Conservation (phyloP, 1,140 invertebrate species). For the Homarus americanus region DNA sequence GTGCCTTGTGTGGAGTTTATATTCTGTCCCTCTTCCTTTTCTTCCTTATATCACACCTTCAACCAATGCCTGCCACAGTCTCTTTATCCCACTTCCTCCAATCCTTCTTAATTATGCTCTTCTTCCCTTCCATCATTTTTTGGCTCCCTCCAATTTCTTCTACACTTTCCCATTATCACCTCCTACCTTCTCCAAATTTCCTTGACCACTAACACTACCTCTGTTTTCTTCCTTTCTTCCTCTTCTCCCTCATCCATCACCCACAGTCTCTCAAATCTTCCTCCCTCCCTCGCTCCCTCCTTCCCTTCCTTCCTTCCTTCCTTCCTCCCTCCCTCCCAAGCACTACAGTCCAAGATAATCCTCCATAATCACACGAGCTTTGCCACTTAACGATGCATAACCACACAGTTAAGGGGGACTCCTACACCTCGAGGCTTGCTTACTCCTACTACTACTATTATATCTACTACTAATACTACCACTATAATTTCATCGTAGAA, state of each 20-base stretch:
- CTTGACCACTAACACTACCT: neutral
- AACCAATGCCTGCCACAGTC: neutral
- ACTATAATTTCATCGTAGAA: too few relatives aligned
- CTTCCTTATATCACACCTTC: neutral
- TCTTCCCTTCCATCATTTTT: neutral
- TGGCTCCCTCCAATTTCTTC: neutral
- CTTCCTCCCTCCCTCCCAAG: too few relatives aligned
- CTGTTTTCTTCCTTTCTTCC: neutral
- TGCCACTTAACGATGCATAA: conserved; percentile 3
- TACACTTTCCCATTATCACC: neutral
- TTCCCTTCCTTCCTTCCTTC: neutral
- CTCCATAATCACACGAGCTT: neutral
- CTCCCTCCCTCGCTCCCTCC: neutral
- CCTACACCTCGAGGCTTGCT: neutral
- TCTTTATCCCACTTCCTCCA: neutral
- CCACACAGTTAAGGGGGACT: neutral
- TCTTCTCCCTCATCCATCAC: neutral
- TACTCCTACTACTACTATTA: too few relatives aligned
- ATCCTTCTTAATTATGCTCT: neutral
- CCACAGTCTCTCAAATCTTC: neutral
- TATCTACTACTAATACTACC: too few relatives aligned
- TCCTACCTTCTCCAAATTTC: neutral
- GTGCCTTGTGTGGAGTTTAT: too few relatives aligned
- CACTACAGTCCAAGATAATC: neutral
- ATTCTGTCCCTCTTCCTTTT: neutral